phyloP scores from a whole-genome alignment of 1,140 invertebrate species.

The Contarinia nasturtii region DNA sequence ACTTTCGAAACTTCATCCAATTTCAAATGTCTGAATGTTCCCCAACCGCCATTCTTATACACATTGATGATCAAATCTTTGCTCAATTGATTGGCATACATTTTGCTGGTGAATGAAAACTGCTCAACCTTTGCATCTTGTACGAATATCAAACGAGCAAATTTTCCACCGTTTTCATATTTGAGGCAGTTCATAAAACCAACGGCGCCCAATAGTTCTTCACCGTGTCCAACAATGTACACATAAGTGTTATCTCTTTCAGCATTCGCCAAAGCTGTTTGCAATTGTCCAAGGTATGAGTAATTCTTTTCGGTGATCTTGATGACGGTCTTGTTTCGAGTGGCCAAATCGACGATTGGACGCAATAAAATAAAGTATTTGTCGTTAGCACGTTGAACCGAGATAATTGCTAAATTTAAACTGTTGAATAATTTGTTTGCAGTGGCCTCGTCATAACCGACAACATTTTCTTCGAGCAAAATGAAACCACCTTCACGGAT shows the following conservation, averaged over 20 bases:
- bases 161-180: constrained; percentile 58
- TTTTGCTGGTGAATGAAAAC: constrained; percentile 37
- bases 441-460: constrained; percentile 27
- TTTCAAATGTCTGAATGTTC: constrained; percentile 59
- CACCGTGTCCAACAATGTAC: constrained; percentile 45
- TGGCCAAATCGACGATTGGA: constrained; percentile 20
- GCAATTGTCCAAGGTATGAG: constrained; percentile 64
- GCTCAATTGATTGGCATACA: constrained; percentile 41
- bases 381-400: constrained; percentile 28
- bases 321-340: constrained; percentile 11
- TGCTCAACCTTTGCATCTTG: constrained; percentile 38
- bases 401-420: constrained; percentile 26
- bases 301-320: constrained; percentile 46
- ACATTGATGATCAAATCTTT: constrained; percentile 76
- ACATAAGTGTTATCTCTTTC: constrained; percentile 37
- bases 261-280: constrained; percentile 40
- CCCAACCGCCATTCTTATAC: constrained; percentile 58
- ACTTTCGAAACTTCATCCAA: constrained; percentile 41
- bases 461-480: constrained; percentile 48
- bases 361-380: constrained; percentile 40
- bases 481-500: constrained; percentile 54
- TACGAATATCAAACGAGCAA: constrained; percentile 48
- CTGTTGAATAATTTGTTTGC: constrained; percentile 17
- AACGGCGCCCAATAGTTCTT: too few relatives aligned
- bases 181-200: constrained; percentile 80